Percentiles rank a stretch among this genome's conserved stretches.
phyloP scores from a whole-genome alignment of 2,888 invertebrate genomes.

The Tipula lateralis region DNA sequence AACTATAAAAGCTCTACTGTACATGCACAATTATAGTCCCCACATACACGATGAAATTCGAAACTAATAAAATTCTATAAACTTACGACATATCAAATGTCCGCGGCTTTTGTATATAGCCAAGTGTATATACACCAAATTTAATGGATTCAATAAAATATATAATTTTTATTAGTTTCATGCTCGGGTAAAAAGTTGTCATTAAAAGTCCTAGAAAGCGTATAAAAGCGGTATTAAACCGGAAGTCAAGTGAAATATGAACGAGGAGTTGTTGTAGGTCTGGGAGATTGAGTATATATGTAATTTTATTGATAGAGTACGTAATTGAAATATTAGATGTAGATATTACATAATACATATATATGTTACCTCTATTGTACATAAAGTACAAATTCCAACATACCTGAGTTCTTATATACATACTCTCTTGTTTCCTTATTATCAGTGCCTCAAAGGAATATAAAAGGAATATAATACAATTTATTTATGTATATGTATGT shows the following conservation, averaged over 20 bases:
- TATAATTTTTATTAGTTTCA: neutral
- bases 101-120: neutral
- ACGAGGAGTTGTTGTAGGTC: neutral
- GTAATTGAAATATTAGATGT: neutral
- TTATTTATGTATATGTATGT: neutral
- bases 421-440: neutral
- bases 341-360: neutral
- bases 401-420: neutral
- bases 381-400: neutral
- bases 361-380: neutral
- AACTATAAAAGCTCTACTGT: neutral
- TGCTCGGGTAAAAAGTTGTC: neutral
- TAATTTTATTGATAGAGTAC: neutral
- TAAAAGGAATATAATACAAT: neutral
- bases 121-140: neutral
- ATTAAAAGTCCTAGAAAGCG: neutral
- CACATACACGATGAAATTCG: too few relatives aligned
- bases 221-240: neutral
- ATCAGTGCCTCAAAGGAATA: conserved; percentile 6
- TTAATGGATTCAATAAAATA: neutral
- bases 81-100: neutral
- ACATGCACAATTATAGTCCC: neutral
- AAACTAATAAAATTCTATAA: neutral
- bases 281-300: neutral
- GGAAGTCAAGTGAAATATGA: neutral